A percentile compares a stretch with the other conserved stretches of the same genome.
Conservation (phyloP, 1,140 invertebrate genomes). For the Colletes gigas region DNA sequence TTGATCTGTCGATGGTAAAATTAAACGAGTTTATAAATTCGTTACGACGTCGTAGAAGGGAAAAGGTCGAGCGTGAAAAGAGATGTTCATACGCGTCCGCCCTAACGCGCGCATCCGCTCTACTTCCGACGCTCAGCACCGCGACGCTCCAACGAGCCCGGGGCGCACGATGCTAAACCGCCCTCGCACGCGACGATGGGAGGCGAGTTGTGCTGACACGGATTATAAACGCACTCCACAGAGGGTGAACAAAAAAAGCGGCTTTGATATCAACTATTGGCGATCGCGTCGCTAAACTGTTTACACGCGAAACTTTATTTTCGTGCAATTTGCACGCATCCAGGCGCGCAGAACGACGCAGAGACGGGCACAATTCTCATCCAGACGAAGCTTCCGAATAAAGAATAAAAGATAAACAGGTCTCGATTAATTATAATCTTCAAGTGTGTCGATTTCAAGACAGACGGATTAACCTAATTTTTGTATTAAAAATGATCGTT, state of each 20-base stretch:
- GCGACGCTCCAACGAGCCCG: conserved; percentile 75
- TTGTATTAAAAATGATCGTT: too few relatives aligned
- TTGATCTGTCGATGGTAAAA: conserved; percentile 30
- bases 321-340: background rate
- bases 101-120: conserved; percentile 72
- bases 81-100: conserved; percentile 39
- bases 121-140: conserved; percentile 79
- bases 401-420: too few relatives aligned
- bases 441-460: too few relatives aligned
- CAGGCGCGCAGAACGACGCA: too few relatives aligned
- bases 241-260: conserved; percentile 48
- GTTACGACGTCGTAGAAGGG: conserved; percentile 19
- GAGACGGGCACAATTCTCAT: too few relatives aligned
- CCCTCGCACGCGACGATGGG: conserved; percentile 62
- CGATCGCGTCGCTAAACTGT: background rate
- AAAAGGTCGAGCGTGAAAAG: conserved; percentile 67
- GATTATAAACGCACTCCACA: conserved; percentile 57
- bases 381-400: too few relatives aligned
- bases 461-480: too few relatives aligned
- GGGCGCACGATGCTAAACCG: conserved; percentile 64
- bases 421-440: too few relatives aligned
- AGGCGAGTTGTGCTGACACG: conserved; percentile 41
- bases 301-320: conserved; percentile 6
- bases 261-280: conserved; percentile 45
- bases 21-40: conserved; percentile 47